Evolutionary conservation across 2,797 vertebrate genomes (phyloP), one percentile per base, ranked within the genome.

Genomic region (Arrhamphus sclerolepis): DNA sequence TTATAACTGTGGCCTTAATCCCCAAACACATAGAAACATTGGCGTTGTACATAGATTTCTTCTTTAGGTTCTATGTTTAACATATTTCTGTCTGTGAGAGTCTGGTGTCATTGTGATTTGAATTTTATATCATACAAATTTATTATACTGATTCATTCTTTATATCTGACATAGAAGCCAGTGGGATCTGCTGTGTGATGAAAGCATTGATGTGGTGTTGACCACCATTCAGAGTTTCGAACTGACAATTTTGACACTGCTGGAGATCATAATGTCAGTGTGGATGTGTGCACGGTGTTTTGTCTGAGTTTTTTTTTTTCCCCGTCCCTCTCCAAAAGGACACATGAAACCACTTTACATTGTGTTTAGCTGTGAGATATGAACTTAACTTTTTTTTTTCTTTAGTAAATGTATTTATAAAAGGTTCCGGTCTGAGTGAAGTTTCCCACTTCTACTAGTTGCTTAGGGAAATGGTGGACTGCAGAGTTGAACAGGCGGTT

Each of bases 1-100:
- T 70, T 81, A 76, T 86, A 89, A 81, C 75, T 74, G 89, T 89
- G 89, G 89, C 89, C 91, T 92, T 91, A 90, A 85, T 77, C 77
- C 83, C 80, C 51, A 70, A 81, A 85, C 62, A 70, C 68, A 76
- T 74, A 54, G 18, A 78, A 73, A 78, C 71, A 62, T 86, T 31
- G 53, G 81, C 73, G 68, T 67, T 91, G 89, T 90, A 90, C 63
- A 90, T 86, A 91, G 59, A 60, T 75, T 66, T 78, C 64, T 74
- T 80, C 54, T 72, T 66, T 77, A 69, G 68, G 68, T 86, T 78
- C 80, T 67, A 63, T 71, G 64, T 82, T 78, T 43, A 76, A 57
- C 78, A 80, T 85, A 78, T 85, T 85, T 79, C 83, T 81, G 75
- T 87, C 70, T 65, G 69, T 85, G 74, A 71, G 63, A 66, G 81